These are phyloP conservation scores for Aphaenogaster rudis DNA, from an alignment of 1,140 invertebrate genomes.

Conservation along the genomic window DNA sequence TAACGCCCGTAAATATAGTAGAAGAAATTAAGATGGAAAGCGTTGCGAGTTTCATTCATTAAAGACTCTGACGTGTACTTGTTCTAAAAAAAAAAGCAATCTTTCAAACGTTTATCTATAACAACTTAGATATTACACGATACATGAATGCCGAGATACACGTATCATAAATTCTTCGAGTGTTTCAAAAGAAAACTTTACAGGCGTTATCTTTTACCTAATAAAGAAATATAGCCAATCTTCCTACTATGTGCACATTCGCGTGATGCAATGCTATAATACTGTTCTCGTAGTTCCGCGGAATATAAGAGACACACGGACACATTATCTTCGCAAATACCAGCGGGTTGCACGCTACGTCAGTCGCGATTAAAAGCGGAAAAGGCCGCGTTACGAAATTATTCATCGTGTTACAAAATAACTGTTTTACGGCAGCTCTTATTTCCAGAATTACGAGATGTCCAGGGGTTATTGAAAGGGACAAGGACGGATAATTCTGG, in stretches of 20 bases:
- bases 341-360: neutral
- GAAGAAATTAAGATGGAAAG: neutral
- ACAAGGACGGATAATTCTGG: neutral
- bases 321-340: slow-evolving; percentile 2
- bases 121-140: neutral
- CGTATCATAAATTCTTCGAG: neutral
- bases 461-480: neutral
- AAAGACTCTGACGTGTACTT: neutral
- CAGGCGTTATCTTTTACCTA: neutral
- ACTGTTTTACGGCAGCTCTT: neutral
- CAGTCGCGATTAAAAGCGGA: neutral
- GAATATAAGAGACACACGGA: neutral
- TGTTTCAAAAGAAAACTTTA: neutral
- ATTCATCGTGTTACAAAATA: neutral
- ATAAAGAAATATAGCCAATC: neutral
- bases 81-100: neutral
- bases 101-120: neutral
- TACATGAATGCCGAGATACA: neutral
- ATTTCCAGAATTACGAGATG: slow-evolving; percentile 5
- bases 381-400: neutral
- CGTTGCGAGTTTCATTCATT: too few relatives aligned
- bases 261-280: slow-evolving; percentile 16
- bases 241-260: neutral
- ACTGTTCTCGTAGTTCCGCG: neutral
- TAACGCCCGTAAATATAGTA: neutral